These are phyloP conservation scores for Sinella curviseta DNA, from an alignment of 1,140 invertebrate genomes.

Conservation along the genomic window DNA sequence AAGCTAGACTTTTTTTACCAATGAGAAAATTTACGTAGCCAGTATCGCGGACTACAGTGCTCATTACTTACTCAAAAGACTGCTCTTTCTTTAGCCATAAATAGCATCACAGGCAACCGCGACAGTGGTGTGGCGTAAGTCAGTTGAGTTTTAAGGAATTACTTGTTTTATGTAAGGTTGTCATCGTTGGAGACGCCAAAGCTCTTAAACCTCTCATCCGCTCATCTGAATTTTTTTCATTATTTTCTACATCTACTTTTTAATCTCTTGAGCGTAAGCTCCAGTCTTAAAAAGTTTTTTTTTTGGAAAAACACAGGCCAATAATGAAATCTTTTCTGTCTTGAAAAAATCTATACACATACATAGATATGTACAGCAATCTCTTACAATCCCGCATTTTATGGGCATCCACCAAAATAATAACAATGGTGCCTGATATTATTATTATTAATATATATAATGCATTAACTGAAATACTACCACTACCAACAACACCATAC, in stretches of 20 bases:
- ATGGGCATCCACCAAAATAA: no score
- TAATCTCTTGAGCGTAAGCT: background rate
- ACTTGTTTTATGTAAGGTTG: background rate
- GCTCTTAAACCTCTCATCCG: conserved; percentile 17
- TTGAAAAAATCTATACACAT: no score
- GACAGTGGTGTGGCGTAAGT: conserved; percentile 9
- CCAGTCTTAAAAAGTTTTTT: background rate
- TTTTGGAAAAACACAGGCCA: background rate
- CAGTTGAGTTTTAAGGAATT: conserved; percentile 11
- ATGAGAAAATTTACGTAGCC: no score
- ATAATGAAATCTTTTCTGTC: background rate
- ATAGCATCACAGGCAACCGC: background rate
- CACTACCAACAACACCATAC: no score
- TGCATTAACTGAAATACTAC: no score
- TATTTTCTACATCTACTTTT: conserved; percentile 10
- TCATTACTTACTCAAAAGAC: no score
- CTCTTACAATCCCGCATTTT: no score
- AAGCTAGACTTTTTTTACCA: no score
- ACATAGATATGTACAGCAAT: background rate
- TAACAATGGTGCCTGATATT: no score
- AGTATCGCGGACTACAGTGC: no score
- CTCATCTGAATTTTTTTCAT: conserved; percentile 26
- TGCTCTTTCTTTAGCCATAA: background rate
- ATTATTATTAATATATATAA: no score
- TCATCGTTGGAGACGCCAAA: conserved; percentile 10